These are phyloP conservation scores for Tinamus major DNA, from an alignment of 2,797 vertebrate species.

Conservation along the genomic window DNA sequence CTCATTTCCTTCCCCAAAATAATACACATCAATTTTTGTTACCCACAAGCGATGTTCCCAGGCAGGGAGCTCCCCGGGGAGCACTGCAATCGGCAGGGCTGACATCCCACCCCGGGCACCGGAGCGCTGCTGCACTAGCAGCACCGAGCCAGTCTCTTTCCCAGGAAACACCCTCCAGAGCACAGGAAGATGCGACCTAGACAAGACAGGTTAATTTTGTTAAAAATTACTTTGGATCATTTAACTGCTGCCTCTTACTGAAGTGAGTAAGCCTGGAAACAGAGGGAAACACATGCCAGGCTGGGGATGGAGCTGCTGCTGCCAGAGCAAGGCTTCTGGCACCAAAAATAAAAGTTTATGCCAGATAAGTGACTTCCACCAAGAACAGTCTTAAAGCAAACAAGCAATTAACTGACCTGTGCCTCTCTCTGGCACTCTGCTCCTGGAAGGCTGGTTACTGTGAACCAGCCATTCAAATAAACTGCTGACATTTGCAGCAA, in stretches of 20 bases:
- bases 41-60: background rate
- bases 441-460: background rate
- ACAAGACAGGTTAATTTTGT: fast-evolving
- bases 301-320: conserved; percentile 31
- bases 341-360: background rate
- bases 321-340: conserved; percentile 40
- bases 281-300: background rate
- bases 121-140: background rate
- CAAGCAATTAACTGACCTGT: background rate
- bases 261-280: background rate
- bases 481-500: background rate
- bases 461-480: background rate
- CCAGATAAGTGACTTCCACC: background rate
- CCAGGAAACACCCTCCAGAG: too few species aligned
- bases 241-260: background rate
- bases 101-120: background rate
- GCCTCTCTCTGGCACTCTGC: background rate
- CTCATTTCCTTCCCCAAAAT: background rate
- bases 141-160: fast-evolving
- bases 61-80: background rate
- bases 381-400: background rate
- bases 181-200: background rate
- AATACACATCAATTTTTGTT: background rate
- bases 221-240: background rate
- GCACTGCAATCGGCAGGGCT: background rate